These are phyloP conservation scores for Nebria salina DNA, from an alignment of 2,888 invertebrate genomes.

Conservation along the genomic window DNA sequence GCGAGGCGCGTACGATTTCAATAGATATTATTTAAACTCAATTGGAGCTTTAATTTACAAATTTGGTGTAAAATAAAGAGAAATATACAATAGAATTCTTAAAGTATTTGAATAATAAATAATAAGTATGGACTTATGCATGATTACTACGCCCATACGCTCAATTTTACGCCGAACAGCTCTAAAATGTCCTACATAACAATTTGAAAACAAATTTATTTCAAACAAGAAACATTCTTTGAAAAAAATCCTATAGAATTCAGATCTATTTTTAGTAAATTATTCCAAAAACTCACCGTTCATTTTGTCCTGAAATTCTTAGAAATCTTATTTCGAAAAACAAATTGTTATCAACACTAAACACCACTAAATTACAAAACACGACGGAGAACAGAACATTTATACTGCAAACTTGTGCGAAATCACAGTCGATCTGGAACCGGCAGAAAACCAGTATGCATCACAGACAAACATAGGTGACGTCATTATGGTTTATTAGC, in stretches of 20 bases:
- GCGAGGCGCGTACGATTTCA: conserved; percentile 10
- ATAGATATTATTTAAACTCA: conserved; percentile 17
- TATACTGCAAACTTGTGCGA: conserved; percentile 23
- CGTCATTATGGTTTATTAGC: conserved; percentile 21
- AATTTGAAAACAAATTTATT: background rate
- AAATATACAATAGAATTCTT: background rate
- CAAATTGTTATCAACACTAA: conserved; percentile 1
- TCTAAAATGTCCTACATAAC: background rate
- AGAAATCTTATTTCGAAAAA: background rate
- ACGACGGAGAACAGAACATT: conserved; percentile 7
- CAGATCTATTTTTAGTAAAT: conserved; percentile 23
- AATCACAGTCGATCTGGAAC: conserved; percentile 34
- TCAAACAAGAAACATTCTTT: background rate
- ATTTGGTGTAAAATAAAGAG: background rate
- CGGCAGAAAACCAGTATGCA: conserved; percentile 36
- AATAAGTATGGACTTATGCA: background rate
- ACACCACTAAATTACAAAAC: conserved; percentile 9
- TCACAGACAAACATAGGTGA: conserved; percentile 17
- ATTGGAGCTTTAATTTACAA: conserved; percentile 8
- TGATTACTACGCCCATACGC: background rate
- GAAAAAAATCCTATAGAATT: background rate
- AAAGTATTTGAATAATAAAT: background rate
- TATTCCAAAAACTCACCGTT: conserved; percentile 25
- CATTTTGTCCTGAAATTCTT: conserved; percentile 29
- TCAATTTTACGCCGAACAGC: background rate